These are phyloP conservation scores for Caerostris darwini DNA, from an alignment of 1,140 invertebrate species.

Conservation along the genomic window DNA sequence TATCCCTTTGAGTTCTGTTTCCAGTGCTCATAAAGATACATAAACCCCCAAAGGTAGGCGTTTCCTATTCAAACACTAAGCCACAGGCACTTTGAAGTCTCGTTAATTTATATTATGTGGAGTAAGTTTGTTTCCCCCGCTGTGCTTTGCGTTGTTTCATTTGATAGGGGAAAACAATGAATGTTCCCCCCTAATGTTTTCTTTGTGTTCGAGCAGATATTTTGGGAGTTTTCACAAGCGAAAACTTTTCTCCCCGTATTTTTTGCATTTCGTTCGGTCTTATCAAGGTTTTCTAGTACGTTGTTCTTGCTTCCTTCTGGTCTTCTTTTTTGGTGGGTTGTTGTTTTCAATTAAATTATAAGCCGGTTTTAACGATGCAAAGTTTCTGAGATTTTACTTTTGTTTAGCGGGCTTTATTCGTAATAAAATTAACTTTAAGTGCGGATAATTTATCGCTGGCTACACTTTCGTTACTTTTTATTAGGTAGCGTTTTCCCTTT, in stretches of 20 bases:
- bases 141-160: background rate
- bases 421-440: background rate
- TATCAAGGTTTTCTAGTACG: background rate
- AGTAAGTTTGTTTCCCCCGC: background rate
- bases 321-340: background rate
- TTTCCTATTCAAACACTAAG: slow-evolving; percentile 19
- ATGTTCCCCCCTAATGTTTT: background rate
- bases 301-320: background rate
- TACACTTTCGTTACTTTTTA: too few relatives aligned
- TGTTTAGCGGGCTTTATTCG: background rate
- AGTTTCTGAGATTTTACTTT: background rate
- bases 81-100: slow-evolving; percentile 40
- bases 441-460: background rate
- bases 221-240: background rate
- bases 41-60: background rate
- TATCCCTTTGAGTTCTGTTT: background rate
- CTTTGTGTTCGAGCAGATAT: background rate
- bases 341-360: slow-evolving; percentile 23
- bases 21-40: background rate
- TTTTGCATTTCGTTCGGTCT: background rate
- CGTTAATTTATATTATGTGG: slow-evolving; percentile 37
- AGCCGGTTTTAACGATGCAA: background rate
- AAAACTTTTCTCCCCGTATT: background rate
- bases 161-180: background rate
- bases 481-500: too few relatives aligned